phyloP scores from a whole-genome alignment of 2,797 vertebrate species.

The Melanotaenia maccullochi region DNA sequence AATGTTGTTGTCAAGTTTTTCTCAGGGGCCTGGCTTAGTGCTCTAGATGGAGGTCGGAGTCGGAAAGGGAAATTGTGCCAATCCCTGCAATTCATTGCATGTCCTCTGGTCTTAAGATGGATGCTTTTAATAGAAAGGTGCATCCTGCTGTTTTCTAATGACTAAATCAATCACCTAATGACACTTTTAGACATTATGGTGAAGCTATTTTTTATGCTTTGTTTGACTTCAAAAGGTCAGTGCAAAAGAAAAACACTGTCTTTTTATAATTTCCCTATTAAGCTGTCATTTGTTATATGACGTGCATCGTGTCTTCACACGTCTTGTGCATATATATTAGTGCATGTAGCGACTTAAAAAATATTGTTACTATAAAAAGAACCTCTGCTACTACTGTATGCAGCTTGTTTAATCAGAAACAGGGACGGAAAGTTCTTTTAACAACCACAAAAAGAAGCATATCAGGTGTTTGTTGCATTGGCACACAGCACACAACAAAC shows the following conservation, averaged over 20 bases:
- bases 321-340: no score
- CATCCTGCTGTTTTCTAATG: constrained; percentile 33
- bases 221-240: constrained; percentile 21
- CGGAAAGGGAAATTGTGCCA: constrained; percentile 58
- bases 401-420: no score
- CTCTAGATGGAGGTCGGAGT: constrained; percentile 63
- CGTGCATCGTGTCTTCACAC: no score
- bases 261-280: not conserved
- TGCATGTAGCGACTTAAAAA: no score
- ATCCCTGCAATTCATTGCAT: constrained; percentile 60
- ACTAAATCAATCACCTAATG: constrained; percentile 16
- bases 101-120: constrained; percentile 44
- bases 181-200: constrained; percentile 18
- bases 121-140: constrained; percentile 31
- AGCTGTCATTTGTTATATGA: not conserved
- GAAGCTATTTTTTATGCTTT: constrained; percentile 18
- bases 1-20: constrained; percentile 60
- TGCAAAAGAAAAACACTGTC: not conserved
- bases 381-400: no score
- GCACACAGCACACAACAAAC: no score
- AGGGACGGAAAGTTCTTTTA: no score
- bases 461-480: no score
- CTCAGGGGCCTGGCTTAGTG: constrained; percentile 59
- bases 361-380: no score
- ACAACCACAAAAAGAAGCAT: no score